phyloP scores from a whole-genome alignment of 2,888 invertebrate species.

The Sisyra terminalis region DNA sequence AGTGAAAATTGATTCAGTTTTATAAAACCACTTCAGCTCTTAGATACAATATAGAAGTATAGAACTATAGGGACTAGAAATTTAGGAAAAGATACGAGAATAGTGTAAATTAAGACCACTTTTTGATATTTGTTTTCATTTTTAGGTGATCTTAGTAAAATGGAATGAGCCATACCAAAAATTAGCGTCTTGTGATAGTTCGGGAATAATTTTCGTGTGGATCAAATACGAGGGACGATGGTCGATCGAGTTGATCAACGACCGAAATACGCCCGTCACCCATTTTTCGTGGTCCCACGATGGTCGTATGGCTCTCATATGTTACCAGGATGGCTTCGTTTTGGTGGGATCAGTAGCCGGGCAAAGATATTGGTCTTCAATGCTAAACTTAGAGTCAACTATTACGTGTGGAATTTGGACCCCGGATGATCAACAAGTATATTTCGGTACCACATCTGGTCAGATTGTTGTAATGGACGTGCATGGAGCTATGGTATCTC shows the following conservation, averaged over 20 bases:
- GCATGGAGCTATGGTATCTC: constrained; percentile 88
- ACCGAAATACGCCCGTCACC: constrained; percentile 90
- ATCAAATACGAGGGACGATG: constrained; percentile 97
- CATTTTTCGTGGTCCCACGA: constrained; percentile 99
- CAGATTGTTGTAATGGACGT: constrained; percentile 95
- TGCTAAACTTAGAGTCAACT: constrained; percentile 83
- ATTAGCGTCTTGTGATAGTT: constrained; percentile 91
- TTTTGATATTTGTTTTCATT: constrained; percentile 9
- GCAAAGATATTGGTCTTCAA: constrained; percentile 95
- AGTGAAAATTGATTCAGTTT: no score
- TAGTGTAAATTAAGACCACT: no score
- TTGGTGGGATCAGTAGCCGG: constrained; percentile 94
- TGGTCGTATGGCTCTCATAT: constrained; percentile 95
- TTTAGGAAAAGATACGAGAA: no score
- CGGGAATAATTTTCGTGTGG: constrained; percentile 98
- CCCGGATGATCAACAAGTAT: constrained; percentile 92
- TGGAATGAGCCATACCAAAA: constrained; percentile 99
- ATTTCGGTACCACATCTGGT: constrained; percentile 89
- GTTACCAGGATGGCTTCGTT: constrained; percentile 97
- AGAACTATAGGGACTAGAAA: no score
- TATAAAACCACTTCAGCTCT: no score
- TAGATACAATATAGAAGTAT: no score
- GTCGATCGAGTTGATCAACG: constrained; percentile 98
- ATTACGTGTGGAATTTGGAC: constrained; percentile 98
- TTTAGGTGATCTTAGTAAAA: constrained; percentile 80